These are phyloP conservation scores for Euplagia quadripunctaria DNA, from an alignment of 2,888 invertebrate genomes.

Conservation along the genomic window DNA sequence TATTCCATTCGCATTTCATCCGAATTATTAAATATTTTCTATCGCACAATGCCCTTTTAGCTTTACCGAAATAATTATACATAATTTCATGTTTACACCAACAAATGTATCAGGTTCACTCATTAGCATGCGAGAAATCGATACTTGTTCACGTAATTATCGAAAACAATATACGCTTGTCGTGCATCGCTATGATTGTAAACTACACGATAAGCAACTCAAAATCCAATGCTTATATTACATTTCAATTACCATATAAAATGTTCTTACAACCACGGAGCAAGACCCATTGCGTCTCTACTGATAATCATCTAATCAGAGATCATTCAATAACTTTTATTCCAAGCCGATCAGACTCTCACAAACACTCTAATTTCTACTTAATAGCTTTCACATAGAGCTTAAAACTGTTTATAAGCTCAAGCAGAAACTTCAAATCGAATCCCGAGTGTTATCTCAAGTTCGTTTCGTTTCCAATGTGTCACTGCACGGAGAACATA, in stretches of 20 bases:
- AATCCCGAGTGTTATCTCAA: conserved; percentile 79
- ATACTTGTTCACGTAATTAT: conserved; percentile 75
- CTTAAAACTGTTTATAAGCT: conserved; percentile 59
- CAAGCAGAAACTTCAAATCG: conserved; percentile 69
- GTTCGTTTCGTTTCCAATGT: conserved; percentile 69
- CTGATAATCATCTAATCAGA: conserved; percentile 87
- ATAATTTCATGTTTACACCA: conserved; percentile 38
- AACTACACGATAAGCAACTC: conserved; percentile 78
- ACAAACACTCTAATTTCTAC: conserved; percentile 56
- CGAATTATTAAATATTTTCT: conserved; percentile 4
- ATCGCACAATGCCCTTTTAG: conserved; percentile 26
- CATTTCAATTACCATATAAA: conserved; percentile 87
- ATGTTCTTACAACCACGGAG: conserved; percentile 75
- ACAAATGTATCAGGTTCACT: conserved; percentile 63
- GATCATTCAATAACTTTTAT: conserved; percentile 85
- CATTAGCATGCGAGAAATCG: conserved; percentile 77
- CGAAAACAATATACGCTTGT: conserved; percentile 62
- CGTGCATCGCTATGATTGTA: conserved; percentile 62
- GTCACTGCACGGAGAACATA: conserved; percentile 58
- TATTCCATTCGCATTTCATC: not conserved
- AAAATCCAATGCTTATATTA: conserved; percentile 80
- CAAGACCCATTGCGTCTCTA: conserved; percentile 75
- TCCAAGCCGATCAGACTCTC: conserved; percentile 65
- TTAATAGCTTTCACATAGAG: conserved; percentile 62
- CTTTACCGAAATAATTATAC: conserved; percentile 33